Conservation (phyloP, 2,797 vertebrate genomes). For the Pangasius macronema region DNA sequence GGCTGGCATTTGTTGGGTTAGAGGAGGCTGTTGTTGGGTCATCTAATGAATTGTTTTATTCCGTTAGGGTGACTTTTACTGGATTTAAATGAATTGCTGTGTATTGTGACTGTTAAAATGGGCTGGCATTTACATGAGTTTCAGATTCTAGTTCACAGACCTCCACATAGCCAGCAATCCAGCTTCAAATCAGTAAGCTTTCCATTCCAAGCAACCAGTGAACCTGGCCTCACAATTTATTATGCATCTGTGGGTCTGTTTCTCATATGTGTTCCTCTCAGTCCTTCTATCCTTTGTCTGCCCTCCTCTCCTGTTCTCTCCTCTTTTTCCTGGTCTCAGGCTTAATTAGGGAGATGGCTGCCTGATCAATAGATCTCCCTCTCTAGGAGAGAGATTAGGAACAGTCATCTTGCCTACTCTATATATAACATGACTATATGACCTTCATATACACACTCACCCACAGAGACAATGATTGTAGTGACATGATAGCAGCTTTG, state of each 20-base stretch:
- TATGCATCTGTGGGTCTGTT: constrained; percentile 7
- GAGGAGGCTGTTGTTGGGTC: background rate
- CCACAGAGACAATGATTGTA: constrained; percentile 32
- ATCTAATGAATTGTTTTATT: background rate
- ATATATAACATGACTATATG: constrained; percentile 48
- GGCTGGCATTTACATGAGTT: background rate
- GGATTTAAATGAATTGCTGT: background rate
- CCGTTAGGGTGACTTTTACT: background rate
- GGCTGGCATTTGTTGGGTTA: background rate
- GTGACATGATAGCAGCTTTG: constrained; percentile 20
- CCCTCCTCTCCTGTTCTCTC: constrained; percentile 28
- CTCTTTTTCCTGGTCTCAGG: constrained; percentile 51
- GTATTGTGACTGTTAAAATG: background rate
- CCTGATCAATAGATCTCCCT: constrained; percentile 72
- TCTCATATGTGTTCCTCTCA: constrained; percentile 14
- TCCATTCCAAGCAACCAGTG: constrained; percentile 32
- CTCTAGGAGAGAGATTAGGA: constrained; percentile 52
- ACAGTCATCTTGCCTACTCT: constrained; percentile 27
- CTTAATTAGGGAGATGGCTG: constrained; percentile 74
- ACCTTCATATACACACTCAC: constrained; percentile 38
- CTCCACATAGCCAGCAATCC: background rate
- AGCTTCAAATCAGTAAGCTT: background rate
- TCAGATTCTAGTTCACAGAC: background rate
- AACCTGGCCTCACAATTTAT: constrained; percentile 3
- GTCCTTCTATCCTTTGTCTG: constrained; percentile 12